A percentile compares a stretch with the other conserved stretches of the same genome.
Conservation (phyloP, 2,888 invertebrate genomes). For the Chymomyza procnemis region DNA sequence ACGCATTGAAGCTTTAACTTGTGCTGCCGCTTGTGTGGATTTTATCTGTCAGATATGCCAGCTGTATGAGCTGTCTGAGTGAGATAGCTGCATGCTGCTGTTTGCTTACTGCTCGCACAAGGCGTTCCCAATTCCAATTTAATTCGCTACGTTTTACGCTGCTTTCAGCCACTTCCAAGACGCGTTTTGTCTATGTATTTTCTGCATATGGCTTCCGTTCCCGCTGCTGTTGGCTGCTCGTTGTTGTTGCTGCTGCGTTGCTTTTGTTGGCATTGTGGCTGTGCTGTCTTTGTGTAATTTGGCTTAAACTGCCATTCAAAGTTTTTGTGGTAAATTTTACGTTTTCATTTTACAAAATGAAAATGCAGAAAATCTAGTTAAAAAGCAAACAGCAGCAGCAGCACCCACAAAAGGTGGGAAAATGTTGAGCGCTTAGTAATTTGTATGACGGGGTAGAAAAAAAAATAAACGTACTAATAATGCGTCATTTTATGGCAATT, state of each 20-base stretch:
- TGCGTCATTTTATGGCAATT: background rate
- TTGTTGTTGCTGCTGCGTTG: conserved; percentile 34
- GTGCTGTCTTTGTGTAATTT: conserved; percentile 65
- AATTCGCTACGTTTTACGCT: conserved; percentile 52
- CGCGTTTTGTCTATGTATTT: conserved; percentile 27
- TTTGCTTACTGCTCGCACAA: conserved; percentile 11
- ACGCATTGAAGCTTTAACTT: conserved; percentile 21
- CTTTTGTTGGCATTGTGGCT: conserved; percentile 50
- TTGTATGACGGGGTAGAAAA: background rate
- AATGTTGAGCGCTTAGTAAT: background rate
- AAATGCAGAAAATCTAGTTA: conserved; percentile 12
- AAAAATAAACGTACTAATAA: background rate
- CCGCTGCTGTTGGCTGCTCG: conserved; percentile 32
- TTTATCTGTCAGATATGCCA: conserved; percentile 64
- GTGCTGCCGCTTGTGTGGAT: conserved; percentile 52
- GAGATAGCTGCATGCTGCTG: conserved; percentile 19
- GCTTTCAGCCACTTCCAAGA: conserved; percentile 12
- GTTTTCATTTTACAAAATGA: conserved; percentile 47
- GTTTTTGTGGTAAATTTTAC: conserved; percentile 60
- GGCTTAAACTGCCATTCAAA: conserved; percentile 72
- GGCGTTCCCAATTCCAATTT: conserved; percentile 63
- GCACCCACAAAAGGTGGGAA: background rate
- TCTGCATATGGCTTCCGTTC: conserved; percentile 73
- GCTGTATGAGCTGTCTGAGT: conserved; percentile 37
- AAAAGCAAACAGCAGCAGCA: background rate